Evolutionary conservation across 1,140 invertebrate genomes (phyloP).

Genomic region (Platorchestia sp.): DNA sequence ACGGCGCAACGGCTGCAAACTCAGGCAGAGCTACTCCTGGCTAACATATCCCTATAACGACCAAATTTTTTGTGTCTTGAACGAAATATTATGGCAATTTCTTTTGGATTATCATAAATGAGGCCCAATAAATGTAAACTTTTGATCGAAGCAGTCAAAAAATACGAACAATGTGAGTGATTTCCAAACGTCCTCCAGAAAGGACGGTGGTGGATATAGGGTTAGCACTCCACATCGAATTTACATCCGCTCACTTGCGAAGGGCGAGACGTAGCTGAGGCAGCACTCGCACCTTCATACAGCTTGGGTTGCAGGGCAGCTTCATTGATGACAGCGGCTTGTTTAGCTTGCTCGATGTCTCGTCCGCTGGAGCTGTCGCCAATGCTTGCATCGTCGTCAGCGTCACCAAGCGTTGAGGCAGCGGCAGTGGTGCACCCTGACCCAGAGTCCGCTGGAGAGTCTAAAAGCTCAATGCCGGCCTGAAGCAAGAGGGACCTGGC

Average conservation of each 20-base stretch:
- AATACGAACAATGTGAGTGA: too few species aligned
- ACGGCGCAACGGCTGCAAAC: too few species aligned
- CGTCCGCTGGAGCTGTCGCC: not conserved
- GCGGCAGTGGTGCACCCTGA: not conserved
- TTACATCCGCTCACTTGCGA: not conserved
- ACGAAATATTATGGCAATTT: too few species aligned
- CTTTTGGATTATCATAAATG: too few species aligned
- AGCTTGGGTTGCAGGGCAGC: not conserved
- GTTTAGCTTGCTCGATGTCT: not conserved
- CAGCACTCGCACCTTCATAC: not conserved
- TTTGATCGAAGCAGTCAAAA: too few species aligned
- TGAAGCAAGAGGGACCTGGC: slow-evolving; percentile 9
- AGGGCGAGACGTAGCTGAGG: not conserved
- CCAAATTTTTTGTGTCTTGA: too few species aligned
- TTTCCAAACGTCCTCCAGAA: too few species aligned
- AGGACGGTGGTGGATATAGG: too few species aligned
- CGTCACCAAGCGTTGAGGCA: not conserved
- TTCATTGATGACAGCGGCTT: not conserved
- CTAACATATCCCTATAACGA: too few species aligned
- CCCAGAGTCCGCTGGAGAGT: slow-evolving; percentile 28
- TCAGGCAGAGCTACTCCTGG: too few species aligned
- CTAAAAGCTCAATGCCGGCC: slow-evolving; percentile 49
- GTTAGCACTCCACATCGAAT: not conserved
- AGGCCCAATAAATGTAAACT: too few species aligned
- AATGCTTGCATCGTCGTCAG: not conserved